Evolutionary conservation across 2,888 invertebrate genomes (phyloP), one percentile per base, ranked within the genome.

Genomic region (Agonopterix alstromeriana): DNA sequence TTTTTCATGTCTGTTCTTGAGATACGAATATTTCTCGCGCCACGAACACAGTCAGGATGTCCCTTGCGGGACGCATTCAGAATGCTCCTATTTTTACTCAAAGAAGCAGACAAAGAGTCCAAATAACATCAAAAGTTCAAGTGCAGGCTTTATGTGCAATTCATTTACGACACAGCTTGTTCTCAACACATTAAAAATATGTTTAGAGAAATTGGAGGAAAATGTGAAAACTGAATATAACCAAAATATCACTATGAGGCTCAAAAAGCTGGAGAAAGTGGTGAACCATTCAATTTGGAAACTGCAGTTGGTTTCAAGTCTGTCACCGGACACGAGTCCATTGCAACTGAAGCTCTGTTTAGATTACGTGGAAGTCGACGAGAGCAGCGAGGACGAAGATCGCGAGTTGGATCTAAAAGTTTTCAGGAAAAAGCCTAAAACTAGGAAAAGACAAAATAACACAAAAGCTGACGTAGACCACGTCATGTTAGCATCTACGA

Each of bases 211-310:
- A 49, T 65, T 90, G 35, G 83, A 89, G 53, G 76, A 83, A 8
- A 83, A 69, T 46, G 53, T 61, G 2, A 67, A 62, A 42, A 55
- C 63, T 14, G 67, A 80, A 45, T 62, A 73, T 9, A 78, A 81
- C 5, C 62, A 61, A 8, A 66, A 57, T 50, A 63, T 71, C 1
- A 56, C 56, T 0, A 50, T 62, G 8, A 72, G 84, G 53, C 66
- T 82, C 10, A 84, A 73, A 58, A 81, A 66, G 52, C 77, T 73
- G 63, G 75, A 72, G 66, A 91, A 78, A 75, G 89, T 77, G 9
- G 87, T 94, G 3, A 91, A 89, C 54, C 93, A 94, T 71, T 93
- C 93, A 7, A 81, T 90, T 51, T 95, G 94, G 94, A 90, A 94
- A 63, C 82, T 93, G 59, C 93, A 94, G 64, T 73, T 95, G 43